Percentiles rank a stretch among this genome's conserved stretches.
phyloP scores from a whole-genome alignment of 2,797 vertebrate species.

The Scleropages formosus region DNA sequence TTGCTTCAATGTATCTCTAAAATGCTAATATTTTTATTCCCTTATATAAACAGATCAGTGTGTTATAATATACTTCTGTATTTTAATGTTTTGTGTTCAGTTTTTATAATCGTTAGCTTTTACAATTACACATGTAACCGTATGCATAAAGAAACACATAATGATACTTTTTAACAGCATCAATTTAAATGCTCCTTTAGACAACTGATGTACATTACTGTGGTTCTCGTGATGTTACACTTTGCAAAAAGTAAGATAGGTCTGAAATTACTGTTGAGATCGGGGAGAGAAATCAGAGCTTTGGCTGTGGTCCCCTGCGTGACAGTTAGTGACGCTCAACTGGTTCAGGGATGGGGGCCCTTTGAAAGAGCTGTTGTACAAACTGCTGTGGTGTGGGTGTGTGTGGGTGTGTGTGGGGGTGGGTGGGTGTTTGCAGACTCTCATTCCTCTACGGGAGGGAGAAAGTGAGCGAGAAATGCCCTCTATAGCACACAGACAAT shows the following conservation, averaged over 20 bases:
- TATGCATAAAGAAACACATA: too few species aligned
- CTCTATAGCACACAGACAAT: conserved; percentile 67
- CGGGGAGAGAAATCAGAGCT: conserved; percentile 5
- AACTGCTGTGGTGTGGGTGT: background rate
- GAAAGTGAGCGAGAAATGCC: conserved; percentile 35
- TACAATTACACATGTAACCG: too few species aligned
- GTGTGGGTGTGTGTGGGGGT: conserved; percentile 7
- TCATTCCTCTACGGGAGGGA: conserved; percentile 18
- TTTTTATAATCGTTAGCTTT: too few species aligned
- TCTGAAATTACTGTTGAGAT: too few species aligned
- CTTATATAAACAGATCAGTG: too few species aligned
- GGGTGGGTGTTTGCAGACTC: conserved; percentile 16
- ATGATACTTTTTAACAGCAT: too few species aligned
- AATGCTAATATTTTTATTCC: too few species aligned
- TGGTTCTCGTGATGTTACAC: background rate
- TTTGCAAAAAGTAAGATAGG: background rate
- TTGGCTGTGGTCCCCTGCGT: too few species aligned
- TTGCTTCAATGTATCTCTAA: too few species aligned
- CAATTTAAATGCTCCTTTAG: background rate
- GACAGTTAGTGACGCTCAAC: background rate
- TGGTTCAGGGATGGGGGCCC: background rate
- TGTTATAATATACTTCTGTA: too few species aligned
- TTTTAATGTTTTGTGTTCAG: too few species aligned
- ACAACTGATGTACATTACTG: conserved; percentile 4
- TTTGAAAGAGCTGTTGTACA: conserved; percentile 2